Base-by-base conservation (phyloP, 53 echinoderm and acorn worm genomes). In the Holothuria scabra region DNA sequence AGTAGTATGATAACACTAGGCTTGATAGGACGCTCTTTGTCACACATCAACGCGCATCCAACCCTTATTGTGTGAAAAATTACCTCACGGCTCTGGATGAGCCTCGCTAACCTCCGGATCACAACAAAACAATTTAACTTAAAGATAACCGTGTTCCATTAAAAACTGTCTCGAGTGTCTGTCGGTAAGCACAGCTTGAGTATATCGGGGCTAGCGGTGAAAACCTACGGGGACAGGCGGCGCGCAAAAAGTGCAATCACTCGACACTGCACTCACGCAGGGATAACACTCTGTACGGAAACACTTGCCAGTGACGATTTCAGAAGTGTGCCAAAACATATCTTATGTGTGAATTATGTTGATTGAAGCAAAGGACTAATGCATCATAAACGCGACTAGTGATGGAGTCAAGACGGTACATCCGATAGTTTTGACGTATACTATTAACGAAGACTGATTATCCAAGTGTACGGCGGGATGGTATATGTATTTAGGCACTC, bases 221-320 rank as follows among this genome's bases (percentile, higher is more conserved):
- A 79, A 58, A 58, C 79, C 79, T 56, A 59, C 58, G 59, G 79
- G 59, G 79, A 79, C 79, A 31, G 32, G 6, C 58, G 58, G 79
- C 79, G 79, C 28, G 59, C 31, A 55, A 58, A 79, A 79, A 79
- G 79, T 79, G 79, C 79, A 57, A 58, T 79, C 57, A 79, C 79
- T 58, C 58, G 79, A 55, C 24, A 28, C 26, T 56, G 57, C 34
- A 79, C 57, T 72, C 72, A 72, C 25, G 72, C 72, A 44, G 72
- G 72, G 26, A 72, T 72, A n/a, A 48, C 46, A 44, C 72, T 46
- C 25, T 9, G 48, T 49, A 72, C 72, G 72, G 72, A 72, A 38
- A 72, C 72, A 46, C 72, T 24, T 49, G 72, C 46, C 67, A 48
- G 48, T 46, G 46, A 44, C 48, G 16, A 48, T 46, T 52, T 49